Evolutionary conservation across 2,888 invertebrate species (phyloP).

Genomic region (Troilus luridus): DNA sequence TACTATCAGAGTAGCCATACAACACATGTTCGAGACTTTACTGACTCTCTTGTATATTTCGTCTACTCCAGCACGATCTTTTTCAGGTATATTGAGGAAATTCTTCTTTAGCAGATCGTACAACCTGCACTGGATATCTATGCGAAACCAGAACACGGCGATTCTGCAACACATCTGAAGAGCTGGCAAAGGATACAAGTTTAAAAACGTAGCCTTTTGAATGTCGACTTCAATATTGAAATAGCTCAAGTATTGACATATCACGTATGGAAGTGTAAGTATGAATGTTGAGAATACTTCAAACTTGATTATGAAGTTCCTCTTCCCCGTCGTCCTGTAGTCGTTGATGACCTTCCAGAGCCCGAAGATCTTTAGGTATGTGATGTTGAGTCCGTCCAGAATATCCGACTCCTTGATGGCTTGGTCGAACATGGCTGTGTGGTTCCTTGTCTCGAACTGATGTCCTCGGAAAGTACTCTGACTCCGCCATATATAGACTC

Average conservation of each 20-base stretch:
- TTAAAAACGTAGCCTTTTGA: constrained; percentile 22
- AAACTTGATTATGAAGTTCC: neutral
- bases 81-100: neutral
- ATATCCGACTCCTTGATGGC: neutral
- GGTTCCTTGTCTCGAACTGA: neutral
- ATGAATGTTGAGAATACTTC: neutral
- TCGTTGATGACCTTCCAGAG: constrained; percentile 34
- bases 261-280: neutral
- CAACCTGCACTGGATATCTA: neutral
- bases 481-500: neutral
- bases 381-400: neutral
- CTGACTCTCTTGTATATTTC: neutral
- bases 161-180: constrained; percentile 31
- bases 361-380: constrained; percentile 21
- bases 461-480: neutral
- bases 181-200: neutral
- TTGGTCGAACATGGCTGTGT: neutral
- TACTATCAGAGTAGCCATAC: neutral
- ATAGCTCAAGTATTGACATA: constrained; percentile 41
- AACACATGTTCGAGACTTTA: neutral
- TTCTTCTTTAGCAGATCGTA: neutral
- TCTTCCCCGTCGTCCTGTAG: neutral
- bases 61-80: neutral
- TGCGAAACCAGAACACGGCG: neutral
- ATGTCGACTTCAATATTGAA: neutral